Percentiles rank a stretch among this genome's conserved stretches.
phyloP scores from a whole-genome alignment of 1,140 invertebrate species.

The Ceratosolen solmsi region DNA sequence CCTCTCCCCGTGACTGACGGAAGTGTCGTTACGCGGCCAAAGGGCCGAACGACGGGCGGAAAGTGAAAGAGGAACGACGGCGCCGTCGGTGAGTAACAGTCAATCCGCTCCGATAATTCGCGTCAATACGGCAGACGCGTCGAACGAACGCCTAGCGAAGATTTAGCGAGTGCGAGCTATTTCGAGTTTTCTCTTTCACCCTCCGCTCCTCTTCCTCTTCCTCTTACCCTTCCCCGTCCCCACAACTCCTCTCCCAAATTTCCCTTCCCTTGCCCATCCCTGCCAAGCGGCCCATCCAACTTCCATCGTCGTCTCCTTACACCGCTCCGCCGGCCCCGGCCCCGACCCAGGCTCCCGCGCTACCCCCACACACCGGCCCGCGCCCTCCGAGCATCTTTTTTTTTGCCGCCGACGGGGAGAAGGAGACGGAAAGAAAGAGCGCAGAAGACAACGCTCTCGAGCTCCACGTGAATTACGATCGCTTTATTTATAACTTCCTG shows the following conservation, averaged over 20 bases:
- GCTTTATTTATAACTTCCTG: constrained; percentile 50
- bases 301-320: too few relatives aligned
- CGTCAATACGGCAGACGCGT: constrained; percentile 56
- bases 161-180: constrained; percentile 54
- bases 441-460: constrained; percentile 6
- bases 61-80: neutral
- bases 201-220: neutral
- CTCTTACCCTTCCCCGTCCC: neutral
- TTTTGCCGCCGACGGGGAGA: neutral
- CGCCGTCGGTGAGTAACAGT: neutral
- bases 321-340: too few relatives aligned
- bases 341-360: too few relatives aligned
- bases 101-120: constrained; percentile 58
- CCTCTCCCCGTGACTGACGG: neutral
- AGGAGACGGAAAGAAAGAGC: neutral
- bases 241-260: neutral
- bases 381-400: too few relatives aligned
- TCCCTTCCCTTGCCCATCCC: neutral
- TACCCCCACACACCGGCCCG: too few relatives aligned
- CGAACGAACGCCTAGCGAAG: constrained; percentile 53
- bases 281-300: neutral
- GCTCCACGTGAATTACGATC: constrained; percentile 42
- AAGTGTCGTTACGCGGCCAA: neutral
- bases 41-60: neutral
- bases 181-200: constrained; percentile 40